A percentile compares a stretch with the other conserved stretches of the same genome.
These are phyloP conservation scores for Antedon mediterranea DNA, from an alignment of 53 echinoderm and acorn worm genomes.

Conservation along the genomic window DNA sequence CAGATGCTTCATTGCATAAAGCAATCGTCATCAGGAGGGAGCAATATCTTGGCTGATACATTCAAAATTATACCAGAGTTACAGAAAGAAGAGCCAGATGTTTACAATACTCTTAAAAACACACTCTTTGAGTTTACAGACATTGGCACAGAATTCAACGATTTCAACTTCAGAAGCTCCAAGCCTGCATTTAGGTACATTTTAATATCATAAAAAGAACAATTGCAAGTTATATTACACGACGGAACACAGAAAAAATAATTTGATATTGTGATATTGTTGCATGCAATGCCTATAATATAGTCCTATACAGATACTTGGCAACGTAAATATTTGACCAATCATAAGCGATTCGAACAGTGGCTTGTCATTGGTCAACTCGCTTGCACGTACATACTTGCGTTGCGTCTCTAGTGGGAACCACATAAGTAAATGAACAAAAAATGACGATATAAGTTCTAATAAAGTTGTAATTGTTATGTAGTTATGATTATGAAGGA, in stretches of 20 bases:
- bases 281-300: too few relatives aligned
- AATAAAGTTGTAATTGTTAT: not conserved
- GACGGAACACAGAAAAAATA: too few relatives aligned
- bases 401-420: too few relatives aligned
- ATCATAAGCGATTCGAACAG: too few relatives aligned
- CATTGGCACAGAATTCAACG: not conserved
- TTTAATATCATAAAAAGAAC: not conserved
- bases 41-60: not conserved
- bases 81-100: not conserved
- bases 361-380: too few relatives aligned
- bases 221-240: too few relatives aligned
- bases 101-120: not conserved
- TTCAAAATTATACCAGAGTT: not conserved
- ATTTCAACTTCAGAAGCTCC: not conserved
- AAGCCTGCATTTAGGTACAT: not conserved
- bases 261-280: too few relatives aligned
- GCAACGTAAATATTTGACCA: too few relatives aligned
- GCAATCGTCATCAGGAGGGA: not conserved
- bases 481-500: not conserved
- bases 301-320: too few relatives aligned
- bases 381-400: too few relatives aligned
- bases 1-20: not conserved
- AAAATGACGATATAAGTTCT: too few relatives aligned
- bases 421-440: too few relatives aligned
- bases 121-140: not conserved